Base-by-base conservation (phyloP, 1,140 invertebrate species). In the Listronotus oregonensis region DNA sequence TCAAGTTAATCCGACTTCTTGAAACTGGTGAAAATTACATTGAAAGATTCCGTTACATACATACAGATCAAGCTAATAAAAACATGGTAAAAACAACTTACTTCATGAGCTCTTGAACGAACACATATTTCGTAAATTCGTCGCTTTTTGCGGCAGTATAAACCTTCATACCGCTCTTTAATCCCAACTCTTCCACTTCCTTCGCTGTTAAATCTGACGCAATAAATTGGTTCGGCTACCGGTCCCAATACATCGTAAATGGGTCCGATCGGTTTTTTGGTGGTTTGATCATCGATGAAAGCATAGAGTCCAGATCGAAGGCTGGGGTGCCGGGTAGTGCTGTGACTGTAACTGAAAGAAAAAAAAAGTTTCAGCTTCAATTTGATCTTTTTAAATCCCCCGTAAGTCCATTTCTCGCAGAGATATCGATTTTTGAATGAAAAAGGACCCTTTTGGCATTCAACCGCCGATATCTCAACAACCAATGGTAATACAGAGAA, bases 231-330 rank as follows among this genome's bases (percentile, higher is more conserved):
- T 15, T 69, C 59, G 9, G 64, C 79, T 66, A 85, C 84, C 32
- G 84, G 85, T 6, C 95, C 95, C 80, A 97, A 89, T 5, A 96
- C 93, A 84, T 97, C 95, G 81, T 94, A 95, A 57, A 97, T 85
- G 72, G 87, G 84, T 3, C 93, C 93, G 0, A 94, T 77, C 3
- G 89, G 82, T 67, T 85, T 84, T 44, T 86, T 81, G 12, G n/a
- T 37, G 1, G 10, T 42, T 90, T 92, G 91, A 75, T 73, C 61
- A 42, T 76, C 69, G 1, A 76, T 55, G 54, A 96, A 21, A 96
- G 78, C 18, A 96, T 83, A 5, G 90, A 91, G 56, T 95, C 93
- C 54, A 95, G 78, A 82, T 96, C 88, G 43, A 96, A 83, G 0
- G 91, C 85, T 54, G 91, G 90, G 37, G 86, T 87, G 52, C 85